Evolutionary conservation across 2,113 vertebrate genomes (phyloP).

Genomic region (Tupaia chinensis): DNA sequence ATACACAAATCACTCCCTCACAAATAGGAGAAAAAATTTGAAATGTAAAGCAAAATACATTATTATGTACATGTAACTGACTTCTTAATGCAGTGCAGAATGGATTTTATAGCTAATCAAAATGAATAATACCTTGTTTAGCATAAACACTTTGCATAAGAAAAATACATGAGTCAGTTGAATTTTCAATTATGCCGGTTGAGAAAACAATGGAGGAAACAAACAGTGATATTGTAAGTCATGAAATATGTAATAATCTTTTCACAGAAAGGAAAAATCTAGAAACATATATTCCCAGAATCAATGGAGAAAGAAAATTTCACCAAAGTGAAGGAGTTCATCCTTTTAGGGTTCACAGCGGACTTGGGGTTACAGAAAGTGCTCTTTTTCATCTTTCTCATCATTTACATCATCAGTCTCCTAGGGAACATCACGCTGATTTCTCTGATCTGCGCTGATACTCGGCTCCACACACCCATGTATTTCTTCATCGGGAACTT

Average conservation of each 20-base stretch:
- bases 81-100: neutral
- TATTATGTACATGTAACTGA: neutral
- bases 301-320: constrained; percentile 57
- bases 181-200: neutral
- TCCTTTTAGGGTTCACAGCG: constrained; percentile 70
- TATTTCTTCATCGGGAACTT: constrained; percentile 80
- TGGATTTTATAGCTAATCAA: neutral
- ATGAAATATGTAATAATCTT: neutral
- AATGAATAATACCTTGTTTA: fast-evolving
- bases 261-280: constrained; percentile 27
- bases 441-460: constrained; percentile 69
- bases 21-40: neutral
- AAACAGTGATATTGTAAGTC: neutral
- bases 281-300: neutral
- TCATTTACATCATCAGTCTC: constrained; percentile 66
- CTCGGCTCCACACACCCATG: constrained; percentile 70
- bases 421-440: constrained; percentile 71
- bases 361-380: constrained; percentile 3
- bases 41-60: neutral
- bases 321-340: constrained; percentile 63
- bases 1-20: neutral
- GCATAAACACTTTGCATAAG: neutral
- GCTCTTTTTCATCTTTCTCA: constrained; percentile 74
- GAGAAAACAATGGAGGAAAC: neutral
- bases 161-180: fast-evolving